Evolutionary conservation across 1,140 invertebrate species (phyloP), one percentile per base, ranked within the genome.

Genomic region (Pomacea maculata): DNA sequence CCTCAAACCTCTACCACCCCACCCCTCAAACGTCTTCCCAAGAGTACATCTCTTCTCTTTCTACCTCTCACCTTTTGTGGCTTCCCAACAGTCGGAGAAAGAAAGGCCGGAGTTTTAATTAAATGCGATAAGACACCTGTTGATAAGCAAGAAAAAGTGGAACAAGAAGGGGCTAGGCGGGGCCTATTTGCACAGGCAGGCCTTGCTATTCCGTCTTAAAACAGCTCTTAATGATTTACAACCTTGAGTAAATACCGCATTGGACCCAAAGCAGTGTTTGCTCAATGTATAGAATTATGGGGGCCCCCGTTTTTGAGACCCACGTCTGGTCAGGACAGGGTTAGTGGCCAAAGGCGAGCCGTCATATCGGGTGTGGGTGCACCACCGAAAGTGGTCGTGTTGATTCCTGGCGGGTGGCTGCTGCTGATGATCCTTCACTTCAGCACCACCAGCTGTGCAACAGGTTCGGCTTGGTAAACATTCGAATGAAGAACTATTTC

Each of bases 151-250:
- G 11, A n/a, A 34, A 70, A 17, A 70, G 67, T n/a, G 67, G 67
- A n/a, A 11, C 67, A 34, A 34, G 67, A n/a, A n/a, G 67, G 67
- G 67, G 67, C 21, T 70, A 70, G 67, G 67, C 29, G 67, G 67
- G 12, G 21, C 67, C 21, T 70, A 12, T 70, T 70, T n/a, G 29
- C 67, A 70, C 67, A 70, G 67, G n/a, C 12, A 14, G 14, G 15
- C 11, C n/a, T 21, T 70, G 67, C 67, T 70, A 34, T 34, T 70
- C 67, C 29, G 67, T 70, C 29, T 70, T 45, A 70, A 70, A 70
- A 70, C 67, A 70, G 67, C 67, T 70, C 29, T 70, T 70, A 70
- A 70, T 70, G 67, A 70, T 70, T 70, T 70, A 70, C 67, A 70
- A 34, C 67, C 67, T 70, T 70, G 21, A 12, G 67, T 70, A 70